Evolutionary conservation across 2,113 vertebrate genomes (phyloP).

Genomic region (Tupaia tana): DNA sequence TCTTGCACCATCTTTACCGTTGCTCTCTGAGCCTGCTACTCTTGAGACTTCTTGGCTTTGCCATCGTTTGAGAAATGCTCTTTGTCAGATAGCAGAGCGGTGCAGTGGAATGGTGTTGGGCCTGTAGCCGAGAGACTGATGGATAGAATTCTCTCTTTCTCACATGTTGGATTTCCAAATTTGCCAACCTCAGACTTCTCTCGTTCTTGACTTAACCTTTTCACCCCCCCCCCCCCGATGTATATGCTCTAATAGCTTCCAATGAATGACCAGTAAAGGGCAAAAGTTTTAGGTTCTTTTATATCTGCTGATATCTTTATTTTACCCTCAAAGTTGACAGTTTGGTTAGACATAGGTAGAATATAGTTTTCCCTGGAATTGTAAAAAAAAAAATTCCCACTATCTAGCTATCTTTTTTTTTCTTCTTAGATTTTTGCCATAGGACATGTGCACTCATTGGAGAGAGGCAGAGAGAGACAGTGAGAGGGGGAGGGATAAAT

Average conservation of each 20-base stretch:
- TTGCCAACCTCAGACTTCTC: background rate
- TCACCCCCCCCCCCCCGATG: too few relatives aligned
- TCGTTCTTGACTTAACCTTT: background rate
- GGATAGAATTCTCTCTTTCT: background rate
- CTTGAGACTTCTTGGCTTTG: too few relatives aligned
- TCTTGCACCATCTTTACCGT: background rate
- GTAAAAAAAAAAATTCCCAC: background rate
- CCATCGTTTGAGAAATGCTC: background rate
- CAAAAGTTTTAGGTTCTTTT: background rate
- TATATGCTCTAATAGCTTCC: background rate
- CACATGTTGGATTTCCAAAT: background rate
- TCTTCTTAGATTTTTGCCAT: too few relatives aligned
- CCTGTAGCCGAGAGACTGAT: too few relatives aligned
- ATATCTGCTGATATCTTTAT: background rate
- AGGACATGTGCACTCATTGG: too few relatives aligned
- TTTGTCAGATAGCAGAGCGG: background rate
- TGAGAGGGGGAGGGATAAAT: too few relatives aligned
- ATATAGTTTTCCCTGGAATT: constrained; percentile 33
- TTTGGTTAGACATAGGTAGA: background rate
- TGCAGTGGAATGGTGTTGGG: too few relatives aligned
- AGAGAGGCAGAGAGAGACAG: too few relatives aligned
- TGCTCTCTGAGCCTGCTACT: background rate
- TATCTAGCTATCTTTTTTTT: background rate
- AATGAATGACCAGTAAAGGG: background rate
- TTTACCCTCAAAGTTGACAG: background rate